Evolutionary conservation across 2,113 vertebrate genomes (phyloP).

Genomic region (Boulengeromyrus knoepffleri): DNA sequence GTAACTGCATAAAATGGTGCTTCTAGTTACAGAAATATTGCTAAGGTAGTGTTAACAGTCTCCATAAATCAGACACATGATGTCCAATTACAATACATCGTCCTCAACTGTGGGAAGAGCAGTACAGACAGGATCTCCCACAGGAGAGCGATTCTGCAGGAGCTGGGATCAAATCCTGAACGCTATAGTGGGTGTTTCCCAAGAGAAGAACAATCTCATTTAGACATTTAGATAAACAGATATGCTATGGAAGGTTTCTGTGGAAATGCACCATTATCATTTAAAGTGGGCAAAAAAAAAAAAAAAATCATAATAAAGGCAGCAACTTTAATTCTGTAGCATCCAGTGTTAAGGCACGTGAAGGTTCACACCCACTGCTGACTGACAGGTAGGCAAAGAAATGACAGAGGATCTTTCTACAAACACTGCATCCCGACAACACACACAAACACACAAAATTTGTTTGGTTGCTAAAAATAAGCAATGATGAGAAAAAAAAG

Average conservation of each 20-base stretch:
- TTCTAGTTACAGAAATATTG: neutral
- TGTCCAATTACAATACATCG: neutral
- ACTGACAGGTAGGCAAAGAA: neutral
- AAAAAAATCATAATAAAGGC: neutral
- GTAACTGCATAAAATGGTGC: neutral
- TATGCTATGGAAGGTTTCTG: neutral
- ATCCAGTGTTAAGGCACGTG: slow-evolving; percentile 66
- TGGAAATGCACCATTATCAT: neutral
- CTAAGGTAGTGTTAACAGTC: neutral
- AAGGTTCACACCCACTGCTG: neutral
- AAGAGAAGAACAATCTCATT: neutral
- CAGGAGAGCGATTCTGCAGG: neutral
- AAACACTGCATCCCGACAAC: neutral
- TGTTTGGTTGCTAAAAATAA: neutral
- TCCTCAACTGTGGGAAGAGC: neutral
- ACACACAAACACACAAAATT: neutral
- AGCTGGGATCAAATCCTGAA: neutral
- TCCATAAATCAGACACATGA: neutral
- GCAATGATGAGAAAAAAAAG: neutral
- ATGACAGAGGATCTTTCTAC: neutral
- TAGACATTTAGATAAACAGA: neutral
- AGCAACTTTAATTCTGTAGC: slow-evolving; percentile 30
- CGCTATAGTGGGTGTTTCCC: neutral
- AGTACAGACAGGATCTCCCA: neutral
- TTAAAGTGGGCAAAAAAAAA: neutral